A percentile compares a stretch with the other conserved stretches of the same genome.
These are phyloP conservation scores for Pimephales promelas DNA, from an alignment of 2,113 vertebrate genomes.

Conservation along the genomic window DNA sequence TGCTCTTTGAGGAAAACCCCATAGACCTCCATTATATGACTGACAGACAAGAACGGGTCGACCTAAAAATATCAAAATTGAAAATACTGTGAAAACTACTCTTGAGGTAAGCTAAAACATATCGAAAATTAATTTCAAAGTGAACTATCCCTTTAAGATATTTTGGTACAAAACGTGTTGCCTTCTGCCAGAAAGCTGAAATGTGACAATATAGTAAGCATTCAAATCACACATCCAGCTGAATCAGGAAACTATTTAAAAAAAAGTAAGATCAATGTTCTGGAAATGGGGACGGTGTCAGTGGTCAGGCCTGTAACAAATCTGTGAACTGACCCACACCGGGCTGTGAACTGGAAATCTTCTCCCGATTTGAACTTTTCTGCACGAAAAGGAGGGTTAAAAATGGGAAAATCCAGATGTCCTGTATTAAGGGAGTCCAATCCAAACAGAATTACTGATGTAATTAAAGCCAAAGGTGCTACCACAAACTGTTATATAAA, in stretches of 20 bases:
- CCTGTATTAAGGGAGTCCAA: not conserved
- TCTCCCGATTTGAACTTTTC: not conserved
- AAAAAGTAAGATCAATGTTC: not conserved
- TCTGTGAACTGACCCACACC: not conserved
- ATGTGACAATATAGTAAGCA: not conserved
- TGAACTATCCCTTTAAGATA: too few relatives aligned
- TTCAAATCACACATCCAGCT: not conserved
- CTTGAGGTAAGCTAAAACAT: too few relatives aligned
- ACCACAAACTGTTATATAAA: constrained; percentile 11
- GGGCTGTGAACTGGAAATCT: not conserved
- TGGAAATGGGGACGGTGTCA: not conserved
- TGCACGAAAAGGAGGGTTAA: too few relatives aligned
- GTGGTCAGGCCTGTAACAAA: constrained; percentile 19
- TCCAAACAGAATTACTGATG: constrained; percentile 32
- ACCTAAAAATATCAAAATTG: too few relatives aligned
- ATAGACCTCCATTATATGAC: too few relatives aligned
- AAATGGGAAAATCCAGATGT: constrained; percentile 18
- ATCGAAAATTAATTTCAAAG: too few relatives aligned
- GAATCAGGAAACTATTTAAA: not conserved
- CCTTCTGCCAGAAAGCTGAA: not conserved
- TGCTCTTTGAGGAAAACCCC: too few relatives aligned
- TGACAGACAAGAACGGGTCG: too few relatives aligned
- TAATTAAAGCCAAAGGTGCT: constrained; percentile 40
- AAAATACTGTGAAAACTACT: too few relatives aligned
- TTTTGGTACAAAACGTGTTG: not conserved